Percentiles rank a stretch among this genome's conserved stretches.
These are phyloP conservation scores for Grantiella picta DNA, from an alignment of 2,113 vertebrate genomes.

Conservation along the genomic window DNA sequence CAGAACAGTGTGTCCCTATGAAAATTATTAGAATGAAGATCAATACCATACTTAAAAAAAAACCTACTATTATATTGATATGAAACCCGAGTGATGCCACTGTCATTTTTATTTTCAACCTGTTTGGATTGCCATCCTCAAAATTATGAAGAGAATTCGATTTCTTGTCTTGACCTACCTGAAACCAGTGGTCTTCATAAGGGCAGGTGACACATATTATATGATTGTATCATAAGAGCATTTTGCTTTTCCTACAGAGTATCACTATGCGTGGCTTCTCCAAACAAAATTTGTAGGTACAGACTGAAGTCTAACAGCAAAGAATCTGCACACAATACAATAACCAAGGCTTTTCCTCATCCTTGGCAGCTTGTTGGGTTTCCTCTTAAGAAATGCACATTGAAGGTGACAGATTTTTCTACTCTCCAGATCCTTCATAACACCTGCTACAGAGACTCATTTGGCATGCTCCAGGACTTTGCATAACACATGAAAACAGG, in stretches of 20 bases:
- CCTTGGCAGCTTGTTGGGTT: neutral
- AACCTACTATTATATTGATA: neutral
- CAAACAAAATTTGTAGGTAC: neutral
- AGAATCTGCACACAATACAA: neutral
- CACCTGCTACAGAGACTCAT: neutral
- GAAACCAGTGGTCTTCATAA: neutral
- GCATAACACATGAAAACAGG: neutral
- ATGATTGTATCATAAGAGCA: rapidly evolving
- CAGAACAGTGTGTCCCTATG: neutral
- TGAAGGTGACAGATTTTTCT: neutral
- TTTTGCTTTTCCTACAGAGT: neutral
- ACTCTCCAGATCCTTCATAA: neutral
- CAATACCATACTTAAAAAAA: neutral
- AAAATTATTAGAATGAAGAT: neutral
- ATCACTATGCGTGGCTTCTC: neutral
- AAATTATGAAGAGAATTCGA: neutral
- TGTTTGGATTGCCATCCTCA: neutral
- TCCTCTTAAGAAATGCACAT: neutral
- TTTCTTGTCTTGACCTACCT: neutral
- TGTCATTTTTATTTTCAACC: neutral
- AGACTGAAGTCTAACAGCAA: neutral
- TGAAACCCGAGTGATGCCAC: neutral
- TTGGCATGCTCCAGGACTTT: neutral
- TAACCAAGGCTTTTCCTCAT: neutral
- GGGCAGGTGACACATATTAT: neutral